A percentile compares a stretch with the other conserved stretches of the same genome.
Conservation (phyloP, 2,797 vertebrate genomes). For the Rhinoraja longicauda region DNA sequence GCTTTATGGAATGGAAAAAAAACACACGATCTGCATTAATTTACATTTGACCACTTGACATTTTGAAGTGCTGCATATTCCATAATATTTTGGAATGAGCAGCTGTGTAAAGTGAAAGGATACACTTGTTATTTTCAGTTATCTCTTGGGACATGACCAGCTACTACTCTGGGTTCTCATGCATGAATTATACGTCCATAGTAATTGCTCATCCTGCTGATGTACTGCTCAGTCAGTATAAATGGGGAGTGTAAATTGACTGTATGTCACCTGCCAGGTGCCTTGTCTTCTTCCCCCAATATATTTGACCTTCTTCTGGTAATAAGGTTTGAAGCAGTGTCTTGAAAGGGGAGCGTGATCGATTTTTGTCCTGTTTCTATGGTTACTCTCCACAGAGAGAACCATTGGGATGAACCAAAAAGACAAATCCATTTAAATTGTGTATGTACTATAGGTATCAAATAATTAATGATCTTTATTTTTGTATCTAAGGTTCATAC, state of each 20-base stretch:
- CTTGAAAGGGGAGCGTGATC: constrained; percentile 47
- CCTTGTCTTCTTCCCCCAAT: constrained; percentile 41
- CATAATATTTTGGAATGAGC: constrained; percentile 34
- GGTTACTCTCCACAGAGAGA: constrained; percentile 47
- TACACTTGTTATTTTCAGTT: constrained; percentile 21
- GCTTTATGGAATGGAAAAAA: background rate
- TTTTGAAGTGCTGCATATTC: constrained; percentile 35
- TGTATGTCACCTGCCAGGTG: constrained; percentile 43
- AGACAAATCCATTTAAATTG: constrained; percentile 17
- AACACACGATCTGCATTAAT: constrained; percentile 6
- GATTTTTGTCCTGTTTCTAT: constrained; percentile 51
- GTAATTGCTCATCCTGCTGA: constrained; percentile 39
- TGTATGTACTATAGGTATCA: background rate
- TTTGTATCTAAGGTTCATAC: too few species aligned
- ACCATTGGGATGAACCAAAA: constrained; percentile 14
- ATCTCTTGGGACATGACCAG: constrained; percentile 35
- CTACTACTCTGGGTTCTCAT: constrained; percentile 34
- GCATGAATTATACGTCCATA: constrained; percentile 38
- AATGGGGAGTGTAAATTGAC: constrained; percentile 39
- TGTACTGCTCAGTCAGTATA: constrained; percentile 22
- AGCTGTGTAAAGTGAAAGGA: constrained; percentile 17
- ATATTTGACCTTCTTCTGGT: constrained; percentile 42
- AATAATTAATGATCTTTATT: constrained; percentile 20
- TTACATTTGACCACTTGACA: constrained; percentile 25
- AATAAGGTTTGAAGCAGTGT: constrained; percentile 46